Percentiles rank a stretch among this genome's conserved stretches.
Evolutionary conservation across 2,797 vertebrate species (phyloP).

Genomic region (Sebastiscus albofasciatus): DNA sequence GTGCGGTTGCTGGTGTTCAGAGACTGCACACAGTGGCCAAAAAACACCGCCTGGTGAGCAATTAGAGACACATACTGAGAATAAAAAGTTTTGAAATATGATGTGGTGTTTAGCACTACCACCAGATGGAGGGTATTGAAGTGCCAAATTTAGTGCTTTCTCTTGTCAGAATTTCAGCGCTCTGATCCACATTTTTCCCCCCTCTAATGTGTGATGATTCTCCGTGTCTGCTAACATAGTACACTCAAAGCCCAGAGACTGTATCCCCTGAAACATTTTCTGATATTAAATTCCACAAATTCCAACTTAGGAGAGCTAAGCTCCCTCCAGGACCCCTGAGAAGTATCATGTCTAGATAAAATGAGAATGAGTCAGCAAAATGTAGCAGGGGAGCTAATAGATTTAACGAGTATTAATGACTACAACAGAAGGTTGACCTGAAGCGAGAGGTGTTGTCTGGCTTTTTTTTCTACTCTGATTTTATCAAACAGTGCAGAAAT

Average conservation of each 20-base stretch:
- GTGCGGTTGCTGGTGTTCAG: slow-evolving; percentile 31
- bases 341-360: slow-evolving; percentile 48
- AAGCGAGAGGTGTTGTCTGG: neutral
- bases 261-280: slow-evolving; percentile 48
- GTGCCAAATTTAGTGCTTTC: slow-evolving; percentile 37
- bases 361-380: slow-evolving; percentile 52
- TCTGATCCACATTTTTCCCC: slow-evolving; percentile 38
- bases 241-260: slow-evolving; percentile 25
- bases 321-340: slow-evolving; percentile 43
- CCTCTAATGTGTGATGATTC: slow-evolving; percentile 33
- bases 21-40: slow-evolving; percentile 21
- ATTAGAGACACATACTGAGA: slow-evolving; percentile 36
- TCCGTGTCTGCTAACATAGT: slow-evolving; percentile 23
- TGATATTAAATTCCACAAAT: slow-evolving; percentile 73
- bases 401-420: slow-evolving; percentile 17
- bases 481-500: neutral
- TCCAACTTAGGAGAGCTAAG: slow-evolving; percentile 48
- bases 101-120: slow-evolving; percentile 37
- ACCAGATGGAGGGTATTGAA: slow-evolving; percentile 48
- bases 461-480: neutral
- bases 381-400: slow-evolving; percentile 26
- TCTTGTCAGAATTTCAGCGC: slow-evolving; percentile 36
- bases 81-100: slow-evolving; percentile 41
- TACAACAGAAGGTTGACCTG: slow-evolving; percentile 16
- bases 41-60: slow-evolving; percentile 45